Evolutionary conservation across 2,797 vertebrate genomes (phyloP).

Genomic region (Okamejei kenojei): DNA sequence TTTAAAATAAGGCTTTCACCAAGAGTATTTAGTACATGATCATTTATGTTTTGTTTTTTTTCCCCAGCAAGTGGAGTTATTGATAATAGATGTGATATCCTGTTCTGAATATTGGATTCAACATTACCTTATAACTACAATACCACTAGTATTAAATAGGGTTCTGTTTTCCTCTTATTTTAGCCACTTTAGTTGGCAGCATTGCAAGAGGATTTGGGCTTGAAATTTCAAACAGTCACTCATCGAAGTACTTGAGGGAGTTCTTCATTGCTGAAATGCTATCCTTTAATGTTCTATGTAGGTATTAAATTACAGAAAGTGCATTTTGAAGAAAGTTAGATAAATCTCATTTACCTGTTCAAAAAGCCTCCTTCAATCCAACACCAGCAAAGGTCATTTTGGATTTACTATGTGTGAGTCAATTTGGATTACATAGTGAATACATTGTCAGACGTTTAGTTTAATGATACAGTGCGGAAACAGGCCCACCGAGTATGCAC

Average conservation of each 20-base stretch:
- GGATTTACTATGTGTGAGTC: background rate
- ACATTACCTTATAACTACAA: background rate
- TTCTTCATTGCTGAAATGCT: background rate
- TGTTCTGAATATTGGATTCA: background rate
- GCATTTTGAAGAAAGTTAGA: background rate
- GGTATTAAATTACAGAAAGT: no score
- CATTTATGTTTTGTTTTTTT: background rate
- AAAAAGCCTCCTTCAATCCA: background rate
- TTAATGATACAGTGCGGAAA: no score
- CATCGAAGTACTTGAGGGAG: background rate
- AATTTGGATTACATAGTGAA: background rate
- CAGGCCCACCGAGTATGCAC: no score
- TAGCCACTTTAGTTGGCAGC: background rate
- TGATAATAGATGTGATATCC: background rate
- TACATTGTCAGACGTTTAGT: background rate
- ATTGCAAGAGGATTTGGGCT: background rate
- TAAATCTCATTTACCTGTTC: background rate
- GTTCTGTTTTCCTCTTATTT: background rate
- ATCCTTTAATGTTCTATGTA: background rate
- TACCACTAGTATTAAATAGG: background rate
- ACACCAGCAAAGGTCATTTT: background rate
- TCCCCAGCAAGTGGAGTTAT: background rate
- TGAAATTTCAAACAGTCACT: background rate
- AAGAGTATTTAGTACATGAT: background rate
- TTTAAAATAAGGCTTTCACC: background rate